Base-by-base conservation (phyloP, 2,113 vertebrate genomes). In the Telmatochromis brachygnathus region DNA sequence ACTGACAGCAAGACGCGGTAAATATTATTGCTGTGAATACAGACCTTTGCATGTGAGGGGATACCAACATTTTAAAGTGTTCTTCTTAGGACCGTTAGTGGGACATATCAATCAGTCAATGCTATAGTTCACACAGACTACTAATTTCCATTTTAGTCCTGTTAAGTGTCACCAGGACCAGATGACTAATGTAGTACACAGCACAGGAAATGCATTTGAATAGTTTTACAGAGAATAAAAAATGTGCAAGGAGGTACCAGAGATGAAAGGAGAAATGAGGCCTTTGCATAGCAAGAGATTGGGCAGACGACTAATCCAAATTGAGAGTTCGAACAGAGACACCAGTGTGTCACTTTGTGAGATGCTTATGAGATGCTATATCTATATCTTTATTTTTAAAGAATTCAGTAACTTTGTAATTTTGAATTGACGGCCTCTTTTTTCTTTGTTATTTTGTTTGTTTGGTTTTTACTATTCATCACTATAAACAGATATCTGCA, bases 1-100 rank as follows among this genome's bases (percentile, higher is more conserved):
- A 95, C 70, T 54, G 92, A 93, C 93, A 87, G 85, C 77, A 81
- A 77, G 68, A 86, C 68, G 90, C 62, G 30, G 88, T 88, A 90
- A 93, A 94, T 92, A 87, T 90, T 86, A 90, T 89, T 82, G 62
- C 12, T 1, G 47, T 86, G 58, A 83, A 86, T 79, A 53, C 11
- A 26, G 84, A 13, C 39, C 35, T 21, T 15, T 58, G 80, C 14
- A 84, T 87, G 85, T 81, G 84, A 89, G 51, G 6, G 77, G 87
- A 94, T 55, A 88, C 51, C 37, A 56, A 30, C 19, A 47, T 6
- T 8, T 83, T 82, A 11, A 73, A 83, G 86, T 84, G 37, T 53
- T 51, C 80, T 58, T 86, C 21, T 70, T 12, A 49, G 84, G 30
- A 54, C 62, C 82, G 70, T 75, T 49, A 75, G 42, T 49, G 9